These are phyloP conservation scores for Campoletis sonorensis DNA, from an alignment of 1,140 invertebrate species.

Conservation along the genomic window DNA sequence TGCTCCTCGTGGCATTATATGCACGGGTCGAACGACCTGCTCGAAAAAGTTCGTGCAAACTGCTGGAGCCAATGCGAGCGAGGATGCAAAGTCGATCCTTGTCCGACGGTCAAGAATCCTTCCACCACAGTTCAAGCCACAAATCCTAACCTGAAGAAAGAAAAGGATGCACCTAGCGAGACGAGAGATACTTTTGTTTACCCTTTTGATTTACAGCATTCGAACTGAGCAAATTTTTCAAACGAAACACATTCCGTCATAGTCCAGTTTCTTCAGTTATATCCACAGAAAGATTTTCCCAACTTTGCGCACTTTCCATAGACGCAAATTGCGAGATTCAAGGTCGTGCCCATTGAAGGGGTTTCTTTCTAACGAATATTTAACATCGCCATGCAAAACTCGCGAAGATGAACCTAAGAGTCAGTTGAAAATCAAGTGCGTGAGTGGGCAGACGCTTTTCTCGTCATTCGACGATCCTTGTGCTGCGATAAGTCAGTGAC, in stretches of 20 bases:
- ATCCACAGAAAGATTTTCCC: not conserved
- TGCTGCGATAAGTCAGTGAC: not conserved
- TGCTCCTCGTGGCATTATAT: constrained; percentile 19
- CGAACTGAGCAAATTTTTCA: constrained; percentile 28
- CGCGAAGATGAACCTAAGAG: constrained; percentile 58
- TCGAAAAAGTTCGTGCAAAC: constrained; percentile 42
- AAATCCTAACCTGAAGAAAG: constrained; percentile 2
- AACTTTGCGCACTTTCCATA: constrained; percentile 44
- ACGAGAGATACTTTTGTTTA: constrained; percentile 49
- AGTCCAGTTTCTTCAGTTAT: constrained; percentile 4
- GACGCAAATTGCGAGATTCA: constrained; percentile 72
- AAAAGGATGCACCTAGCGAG: constrained; percentile 42
- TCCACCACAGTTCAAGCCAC: constrained; percentile 42
- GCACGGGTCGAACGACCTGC: constrained; percentile 26
- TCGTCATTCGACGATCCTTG: not conserved
- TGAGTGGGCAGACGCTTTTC: constrained; percentile 58
- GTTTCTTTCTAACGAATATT: constrained; percentile 42
- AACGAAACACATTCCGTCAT: constrained; percentile 53
- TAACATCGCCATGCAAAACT: constrained; percentile 30
- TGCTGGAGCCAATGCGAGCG: not conserved
- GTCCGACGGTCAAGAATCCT: constrained; percentile 48
- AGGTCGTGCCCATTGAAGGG: constrained; percentile 64
- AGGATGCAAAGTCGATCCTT: constrained; percentile 42
- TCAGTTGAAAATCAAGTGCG: constrained; percentile 72
- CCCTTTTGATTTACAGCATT: constrained; percentile 71